Base-by-base conservation (phyloP, 2,888 invertebrate genomes). In the Acanthosoma haemorrhoidale region DNA sequence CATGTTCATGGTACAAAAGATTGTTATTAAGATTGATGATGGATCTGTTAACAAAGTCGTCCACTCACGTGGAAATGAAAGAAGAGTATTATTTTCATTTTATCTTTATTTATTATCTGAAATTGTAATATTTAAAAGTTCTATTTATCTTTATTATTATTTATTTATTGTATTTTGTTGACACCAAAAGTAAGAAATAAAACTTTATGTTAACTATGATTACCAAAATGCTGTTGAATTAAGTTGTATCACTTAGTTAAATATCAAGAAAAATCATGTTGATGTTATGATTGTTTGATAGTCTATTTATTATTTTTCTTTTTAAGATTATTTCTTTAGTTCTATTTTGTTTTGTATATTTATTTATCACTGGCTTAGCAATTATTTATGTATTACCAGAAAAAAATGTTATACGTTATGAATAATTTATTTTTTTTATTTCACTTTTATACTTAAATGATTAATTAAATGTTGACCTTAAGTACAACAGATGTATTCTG, bases 251-350 rank as follows among this genome's bases (percentile, higher is more conserved):
- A 51, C 51, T 51, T 51, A n/a, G n/a, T n/a, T n/a, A n/a, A n/a
- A n/a, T n/a, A 51, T 51, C 13, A 25, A 51, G n/a, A 51, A n/a
- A 25, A n/a, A 51, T 51, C 51, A 51, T 25, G 25, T 51, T 51
- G 5, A 51, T 25, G 51, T 51, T 51, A 51, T 51, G 13, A 51
- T n/a, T 51, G 4, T 51, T 51, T 51, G 29, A 51, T 51, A 51
- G 51, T 51, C 29, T 51, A 51, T 51, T 51, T 51, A 51, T 51
- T n/a, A n/a, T n/a, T n/a, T n/a, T n/a, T n/a, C n/a, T n/a, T 51
- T 51, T 21, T 43, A 51, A 25, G 51, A 51, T 32, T 9, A 32
- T 32, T 32, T 13, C 21, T 51, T 51, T 25, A 25, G 21, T 51
- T 51, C 32, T 51, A 25, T 51, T n/a, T 25, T 4, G 25, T 51